Base-by-base conservation (phyloP, 2,888 invertebrate species). In the Chrysodeixis includens region DNA sequence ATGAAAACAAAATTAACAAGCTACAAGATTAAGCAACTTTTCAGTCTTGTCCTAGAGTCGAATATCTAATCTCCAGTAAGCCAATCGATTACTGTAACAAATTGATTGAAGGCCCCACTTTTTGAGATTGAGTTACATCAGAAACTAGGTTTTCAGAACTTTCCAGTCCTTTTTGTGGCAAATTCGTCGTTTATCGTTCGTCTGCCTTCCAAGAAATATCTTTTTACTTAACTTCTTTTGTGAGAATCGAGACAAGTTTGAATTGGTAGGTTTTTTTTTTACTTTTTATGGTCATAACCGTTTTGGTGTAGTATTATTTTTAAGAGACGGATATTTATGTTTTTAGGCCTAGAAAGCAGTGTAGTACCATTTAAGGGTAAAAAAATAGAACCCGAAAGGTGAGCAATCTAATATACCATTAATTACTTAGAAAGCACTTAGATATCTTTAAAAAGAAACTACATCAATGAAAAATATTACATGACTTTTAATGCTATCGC, bases 201-300 rank as follows among this genome's bases (percentile, higher is more conserved):
- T 49, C 46, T 49, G 46, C 18, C 18, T 49, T 49, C 46, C 20
- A 20, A 49, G 18, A 20, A 49, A 49, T 49, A 49, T 49, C 46
- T 49, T 3, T 18, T 3, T 8, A 4, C 26, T 3, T 20, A 20
- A n/a, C 6, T 20, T 20, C n/a, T 49, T 49, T 18, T 49, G 46
- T 20, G 9, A 4, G 20, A 9, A 10, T 49, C 18, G 46, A 20
- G 46, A 16, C 44, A 16, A 44, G 16, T 44, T 44, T 5, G 10
- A 49, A 10, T 49, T 8, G 2, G 0, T 49, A 20, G 18, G 10
- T 20, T 20, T 49, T 49, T 35, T 35, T 12, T 35, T 49, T 20
- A 3, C 20, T 49, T 18, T 44, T 44, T 14, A 44, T 46, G 18
- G 46, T 46, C 46, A 14, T 46, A 18, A 18, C 46, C 2, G 18